Evolutionary conservation across 1,140 invertebrate species (phyloP), one percentile per base, ranked within the genome.

Genomic region (Drosophila ambigua): DNA sequence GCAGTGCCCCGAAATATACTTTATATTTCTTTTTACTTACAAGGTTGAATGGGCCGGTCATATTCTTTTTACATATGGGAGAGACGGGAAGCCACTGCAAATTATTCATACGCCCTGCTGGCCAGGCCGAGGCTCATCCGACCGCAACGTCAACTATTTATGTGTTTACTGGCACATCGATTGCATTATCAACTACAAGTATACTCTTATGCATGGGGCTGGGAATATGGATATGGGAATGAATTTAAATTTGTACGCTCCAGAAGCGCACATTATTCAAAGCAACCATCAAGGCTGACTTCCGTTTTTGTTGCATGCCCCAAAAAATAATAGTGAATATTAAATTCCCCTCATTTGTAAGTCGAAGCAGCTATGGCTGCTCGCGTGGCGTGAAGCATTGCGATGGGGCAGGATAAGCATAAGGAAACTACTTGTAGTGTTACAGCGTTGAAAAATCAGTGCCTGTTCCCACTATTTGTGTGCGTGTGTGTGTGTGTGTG

Each of bases 71-170:
- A 50, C 44, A 63, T 60, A 50, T 55, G 20, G 20, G 20, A 20
- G 20, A 20, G 20, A 20, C 1, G 71, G 35, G 26, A 35, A 77
- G 24, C 73, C 73, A 35, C 9, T 11, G 3, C 11, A 73, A 63
- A 84, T 45, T 72, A 76, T 83, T 79, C 76, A 75, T 83, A 78
- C 59, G 79, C 49, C 71, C 45, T 48, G 55, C 48, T 78, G 61
- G 64, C 41, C 64, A 55, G 51, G 23, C 57, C 48, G 26, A 50
- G 28, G 66, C 50, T 28, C 52, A 54, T 53, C 48, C 49, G 63
- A 74, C 64, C 69, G 58, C 79, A 83, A 65, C 52, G 63, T 49
- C 59, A 83, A 73, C 66, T 80, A 80, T 77, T 83, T 83, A 84
- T 75, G 71, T 15, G 44, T 9, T 44, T 50, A 15, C n/a, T 53